Conservation (phyloP, 2,888 invertebrate genomes). For the Conistra vaccinii region DNA sequence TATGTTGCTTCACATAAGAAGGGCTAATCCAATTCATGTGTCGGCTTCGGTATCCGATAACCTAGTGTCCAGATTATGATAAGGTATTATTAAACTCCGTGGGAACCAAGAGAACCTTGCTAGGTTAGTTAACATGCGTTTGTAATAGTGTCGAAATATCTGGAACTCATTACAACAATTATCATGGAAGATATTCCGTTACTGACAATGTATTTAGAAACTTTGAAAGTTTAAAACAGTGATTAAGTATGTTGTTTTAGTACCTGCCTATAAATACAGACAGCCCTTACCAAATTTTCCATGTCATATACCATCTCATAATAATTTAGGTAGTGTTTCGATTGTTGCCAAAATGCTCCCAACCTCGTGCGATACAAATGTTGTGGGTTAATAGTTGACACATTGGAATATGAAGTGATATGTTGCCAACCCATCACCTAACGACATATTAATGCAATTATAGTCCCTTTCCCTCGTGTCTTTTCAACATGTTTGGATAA, state of each 20-base stretch:
- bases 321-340: neutral
- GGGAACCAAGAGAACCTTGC: slow-evolving; percentile 11
- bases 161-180: neutral
- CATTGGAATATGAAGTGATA: slow-evolving; percentile 19
- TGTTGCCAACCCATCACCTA: slow-evolving; percentile 11
- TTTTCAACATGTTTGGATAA: neutral
- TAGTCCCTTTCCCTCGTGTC: neutral
- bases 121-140: neutral
- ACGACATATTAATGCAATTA: slow-evolving; percentile 13
- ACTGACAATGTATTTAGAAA: neutral
- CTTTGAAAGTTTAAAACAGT: neutral
- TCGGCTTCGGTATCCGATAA: slow-evolving; percentile 47
- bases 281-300: neutral
- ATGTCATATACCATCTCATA: neutral
- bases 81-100: slow-evolving; percentile 41
- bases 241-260: neutral
- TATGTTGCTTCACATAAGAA: slow-evolving; percentile 38
- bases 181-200: neutral
- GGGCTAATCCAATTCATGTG: slow-evolving; percentile 51
- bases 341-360: slow-evolving; percentile 32
- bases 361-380: slow-evolving; percentile 27
- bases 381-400: slow-evolving; percentile 18
- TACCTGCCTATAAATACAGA: neutral
- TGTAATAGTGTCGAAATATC: neutral
- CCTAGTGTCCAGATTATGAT: slow-evolving; percentile 41